Evolutionary conservation across 2,888 invertebrate species (phyloP), one percentile per base, ranked within the genome.

Genomic region (Hyppa rectilinea): DNA sequence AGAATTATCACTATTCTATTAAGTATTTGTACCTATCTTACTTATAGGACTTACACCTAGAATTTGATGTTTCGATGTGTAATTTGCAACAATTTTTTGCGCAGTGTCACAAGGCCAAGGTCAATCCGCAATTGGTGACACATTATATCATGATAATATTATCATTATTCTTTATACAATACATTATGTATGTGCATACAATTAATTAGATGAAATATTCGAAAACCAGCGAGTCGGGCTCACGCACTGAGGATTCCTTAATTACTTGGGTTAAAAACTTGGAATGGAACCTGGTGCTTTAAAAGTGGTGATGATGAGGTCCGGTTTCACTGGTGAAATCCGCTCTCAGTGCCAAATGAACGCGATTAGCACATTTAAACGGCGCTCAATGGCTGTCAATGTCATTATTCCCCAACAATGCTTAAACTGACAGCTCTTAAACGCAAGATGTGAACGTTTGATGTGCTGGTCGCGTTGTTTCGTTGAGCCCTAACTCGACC

Each of bases 61-160:
- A 20, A 26, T 45, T 45, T 14, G 4, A 36, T 43, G 3, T 38
- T 26, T 49, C 6, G 2, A 43, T 26, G 23, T 36, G 23, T 53
- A 6, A 20, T 72, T 31, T 12, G 34, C 45, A 29, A 26, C 34
- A 61, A 36, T 36, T 29, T 29, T 34, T 50, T 70, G 47, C 43
- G 49, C 56, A 67, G 47, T 68, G 36, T 26, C 40, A 52, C 1
- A 68, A 55, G 40, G 40, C 47, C 40, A 75, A 75, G 67, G 67
- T 36, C 53, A n/a, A 2, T 40, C 58, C 34, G 14, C 14, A 59
- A 17, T 45, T 45, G 45, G 52, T 36, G 67, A 36, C 36, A 47
- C 9, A 29, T 29, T 43, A 10, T 38, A 20, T 45, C 17, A 72
- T 29, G 26, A 23, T 47, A 29, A 34, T 9, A n/a, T 47, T 26